Evolutionary conservation across 2,797 vertebrate genomes (phyloP).

Genomic region (Lindbergichthys nudifrons): DNA sequence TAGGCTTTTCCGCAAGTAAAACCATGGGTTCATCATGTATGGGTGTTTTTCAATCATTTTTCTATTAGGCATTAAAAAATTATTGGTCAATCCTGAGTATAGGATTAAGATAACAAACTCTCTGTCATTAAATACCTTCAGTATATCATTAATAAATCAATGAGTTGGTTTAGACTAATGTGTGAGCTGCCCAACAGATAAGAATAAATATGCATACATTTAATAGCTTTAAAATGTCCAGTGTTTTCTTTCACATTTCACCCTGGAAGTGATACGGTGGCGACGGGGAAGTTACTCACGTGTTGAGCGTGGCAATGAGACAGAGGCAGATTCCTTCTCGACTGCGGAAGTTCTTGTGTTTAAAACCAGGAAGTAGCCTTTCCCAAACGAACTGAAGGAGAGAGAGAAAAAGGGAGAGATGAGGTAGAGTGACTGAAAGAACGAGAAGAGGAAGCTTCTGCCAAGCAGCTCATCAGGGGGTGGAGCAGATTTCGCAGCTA

Average conservation of each 20-base stretch:
- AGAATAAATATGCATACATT: background rate
- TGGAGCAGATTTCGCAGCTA: conserved; percentile 45
- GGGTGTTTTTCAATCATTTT: too few relatives aligned
- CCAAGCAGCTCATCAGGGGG: conserved; percentile 2
- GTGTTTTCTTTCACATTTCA: conserved; percentile 11
- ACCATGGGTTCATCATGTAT: too few relatives aligned
- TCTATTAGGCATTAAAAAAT: too few relatives aligned
- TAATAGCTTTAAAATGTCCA: background rate
- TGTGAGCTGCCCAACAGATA: background rate
- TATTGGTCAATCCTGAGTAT: too few relatives aligned
- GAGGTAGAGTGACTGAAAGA: conserved; percentile 2
- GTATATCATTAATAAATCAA: background rate
- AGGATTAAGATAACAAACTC: background rate
- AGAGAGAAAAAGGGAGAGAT: conserved; percentile 17
- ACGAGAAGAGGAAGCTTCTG: background rate
- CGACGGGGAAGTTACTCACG: conserved; percentile 85
- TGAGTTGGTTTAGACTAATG: background rate
- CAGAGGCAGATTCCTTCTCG: conserved; percentile 95
- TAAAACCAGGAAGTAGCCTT: conserved; percentile 91
- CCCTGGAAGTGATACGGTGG: conserved; percentile 10
- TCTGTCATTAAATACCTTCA: background rate
- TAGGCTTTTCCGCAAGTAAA: too few relatives aligned
- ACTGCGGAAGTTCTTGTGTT: conserved; percentile 98
- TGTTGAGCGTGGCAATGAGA: conserved; percentile 91
- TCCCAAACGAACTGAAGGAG: conserved; percentile 92